Evolutionary conservation across 1,140 invertebrate genomes (phyloP).

Genomic region (Apis mellifera): DNA sequence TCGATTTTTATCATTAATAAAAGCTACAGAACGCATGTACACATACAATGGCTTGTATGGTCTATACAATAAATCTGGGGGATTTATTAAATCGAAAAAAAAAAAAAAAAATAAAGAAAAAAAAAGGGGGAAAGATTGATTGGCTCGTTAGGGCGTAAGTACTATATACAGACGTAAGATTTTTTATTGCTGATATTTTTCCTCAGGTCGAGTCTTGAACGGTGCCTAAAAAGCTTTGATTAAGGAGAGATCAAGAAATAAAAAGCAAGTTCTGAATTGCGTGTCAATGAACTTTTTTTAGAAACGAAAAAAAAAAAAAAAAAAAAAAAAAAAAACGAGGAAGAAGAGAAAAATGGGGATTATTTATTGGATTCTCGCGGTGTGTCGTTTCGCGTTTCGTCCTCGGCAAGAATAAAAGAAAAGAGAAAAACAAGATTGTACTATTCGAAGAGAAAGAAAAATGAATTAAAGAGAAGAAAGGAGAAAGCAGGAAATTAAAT

Average conservation of each 20-base stretch:
- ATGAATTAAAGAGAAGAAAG: conserved; percentile 5
- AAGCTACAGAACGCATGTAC: background rate
- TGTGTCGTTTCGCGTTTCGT: conserved; percentile 19
- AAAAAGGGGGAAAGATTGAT: conserved; percentile 11
- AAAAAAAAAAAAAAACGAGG: background rate
- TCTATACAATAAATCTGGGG: conserved; percentile 18
- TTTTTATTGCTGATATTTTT: conserved; percentile 57
- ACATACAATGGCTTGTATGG: conserved; percentile 24
- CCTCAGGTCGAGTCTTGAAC: conserved; percentile 58
- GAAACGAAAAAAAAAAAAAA: conserved; percentile 5
- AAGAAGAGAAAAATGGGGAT: background rate
- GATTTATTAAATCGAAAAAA: conserved; percentile 1
- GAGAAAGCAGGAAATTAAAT: conserved; percentile 32
- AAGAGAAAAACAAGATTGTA: conserved; percentile 13
- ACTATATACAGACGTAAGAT: conserved; percentile 47
- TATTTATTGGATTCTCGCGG: conserved; percentile 17
- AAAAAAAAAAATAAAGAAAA: background rate
- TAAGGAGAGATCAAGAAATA: conserved; percentile 37
- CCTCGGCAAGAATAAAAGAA: background rate
- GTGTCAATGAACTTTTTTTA: conserved; percentile 53
- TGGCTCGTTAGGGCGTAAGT: conserved; percentile 42
- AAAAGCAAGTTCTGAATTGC: conserved; percentile 68
- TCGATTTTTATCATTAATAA: background rate
- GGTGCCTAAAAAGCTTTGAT: conserved; percentile 63
- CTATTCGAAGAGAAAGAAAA: conserved; percentile 10